These are phyloP conservation scores for Blastomussa wellsi DNA, from an alignment of 92 coral and sea anemone species.

Conservation along the genomic window DNA sequence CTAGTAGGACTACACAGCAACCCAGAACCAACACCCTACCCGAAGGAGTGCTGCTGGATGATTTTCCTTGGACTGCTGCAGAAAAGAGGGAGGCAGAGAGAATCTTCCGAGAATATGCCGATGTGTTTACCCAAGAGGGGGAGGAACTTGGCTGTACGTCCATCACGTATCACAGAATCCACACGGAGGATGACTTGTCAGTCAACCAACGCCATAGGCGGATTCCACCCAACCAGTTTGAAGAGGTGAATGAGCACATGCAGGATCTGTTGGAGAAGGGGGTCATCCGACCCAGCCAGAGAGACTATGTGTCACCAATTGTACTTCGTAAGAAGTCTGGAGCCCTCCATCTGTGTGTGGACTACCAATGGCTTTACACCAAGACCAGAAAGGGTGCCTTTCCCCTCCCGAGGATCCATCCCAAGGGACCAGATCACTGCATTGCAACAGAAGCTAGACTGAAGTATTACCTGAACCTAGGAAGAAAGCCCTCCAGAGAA, in stretches of 20 bases:
- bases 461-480: too few species aligned
- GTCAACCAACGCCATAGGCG: slow-evolving; percentile 55
- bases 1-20: slow-evolving; percentile 15
- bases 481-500: too few species aligned
- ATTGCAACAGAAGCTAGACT: too few species aligned
- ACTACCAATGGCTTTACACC: too few species aligned
- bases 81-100: slow-evolving; percentile 43
- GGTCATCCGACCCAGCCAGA: slow-evolving; percentile 40
- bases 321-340: too few species aligned
- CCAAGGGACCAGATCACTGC: too few species aligned
- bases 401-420: too few species aligned
- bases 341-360: too few species aligned
- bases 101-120: slow-evolving; percentile 47
- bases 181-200: slow-evolving; percentile 43
- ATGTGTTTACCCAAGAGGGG: slow-evolving; percentile 45
- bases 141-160: slow-evolving; percentile 42
- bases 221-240: too few species aligned
- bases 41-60: slow-evolving; percentile 36
- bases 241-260: slow-evolving; percentile 59
- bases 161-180: slow-evolving; percentile 44
- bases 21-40: slow-evolving; percentile 24
- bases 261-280: slow-evolving; percentile 53
- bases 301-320: slow-evolving; percentile 61
- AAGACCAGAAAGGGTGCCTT: too few species aligned
- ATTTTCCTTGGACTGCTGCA: slow-evolving; percentile 53